Percentiles rank a stretch among this genome's conserved stretches.
These are phyloP conservation scores for Helogale parvula DNA, from an alignment of 2,113 vertebrate species.

Conservation along the genomic window DNA sequence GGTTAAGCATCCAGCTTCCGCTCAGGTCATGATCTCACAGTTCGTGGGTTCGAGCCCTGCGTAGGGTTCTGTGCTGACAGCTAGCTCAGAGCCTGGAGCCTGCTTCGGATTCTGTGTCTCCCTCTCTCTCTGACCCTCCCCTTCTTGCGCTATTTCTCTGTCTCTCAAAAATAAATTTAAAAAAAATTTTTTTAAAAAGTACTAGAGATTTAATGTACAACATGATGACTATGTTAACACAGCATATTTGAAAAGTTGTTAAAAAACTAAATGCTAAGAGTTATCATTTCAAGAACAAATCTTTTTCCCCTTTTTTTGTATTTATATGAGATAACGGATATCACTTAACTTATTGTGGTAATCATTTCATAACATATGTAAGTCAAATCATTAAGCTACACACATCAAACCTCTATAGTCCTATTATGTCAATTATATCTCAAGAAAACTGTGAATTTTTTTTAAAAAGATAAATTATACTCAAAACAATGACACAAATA, in stretches of 20 bases:
- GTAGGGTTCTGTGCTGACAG: no score
- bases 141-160: no score
- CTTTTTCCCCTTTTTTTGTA: background rate
- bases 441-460: background rate
- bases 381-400: background rate
- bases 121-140: no score
- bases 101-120: no score
- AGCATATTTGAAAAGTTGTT: background rate
- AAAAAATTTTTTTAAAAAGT: background rate
- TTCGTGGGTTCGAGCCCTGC: no score
- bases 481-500: background rate
- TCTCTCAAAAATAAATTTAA: no score
- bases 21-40: no score
- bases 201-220: background rate
- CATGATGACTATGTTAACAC: background rate
- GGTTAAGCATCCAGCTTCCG: no score
- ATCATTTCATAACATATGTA: background rate
- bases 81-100: no score
- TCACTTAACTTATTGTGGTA: background rate
- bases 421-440: background rate
- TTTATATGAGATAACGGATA: background rate
- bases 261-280: background rate
- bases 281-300: background rate
- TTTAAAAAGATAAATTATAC: background rate
- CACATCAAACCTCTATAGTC: background rate